Conservation (phyloP, 2,888 invertebrate species). For the Melinopterus prodromus region DNA sequence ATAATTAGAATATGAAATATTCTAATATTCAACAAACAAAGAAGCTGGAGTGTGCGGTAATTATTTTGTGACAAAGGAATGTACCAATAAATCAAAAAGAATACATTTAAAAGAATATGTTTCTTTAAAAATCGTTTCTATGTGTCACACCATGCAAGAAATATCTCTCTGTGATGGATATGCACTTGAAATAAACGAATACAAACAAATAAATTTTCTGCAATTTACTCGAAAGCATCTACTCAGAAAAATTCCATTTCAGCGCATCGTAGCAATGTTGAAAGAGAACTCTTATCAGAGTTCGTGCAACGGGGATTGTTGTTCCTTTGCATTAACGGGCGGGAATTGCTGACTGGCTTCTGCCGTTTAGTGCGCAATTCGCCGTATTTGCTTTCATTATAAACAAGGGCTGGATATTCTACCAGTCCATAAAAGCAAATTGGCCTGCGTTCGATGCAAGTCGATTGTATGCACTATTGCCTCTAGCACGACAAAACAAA, state of each 20-base stretch:
- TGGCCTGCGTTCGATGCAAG: not conserved
- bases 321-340: not conserved
- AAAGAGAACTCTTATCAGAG: not conserved
- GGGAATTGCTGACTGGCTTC: not conserved
- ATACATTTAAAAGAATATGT: too few relatives aligned
- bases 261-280: not conserved
- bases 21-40: too few relatives aligned
- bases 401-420: not conserved
- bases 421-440: not conserved
- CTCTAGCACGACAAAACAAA: constrained; percentile 4
- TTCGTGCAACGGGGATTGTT: not conserved
- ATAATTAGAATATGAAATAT: too few relatives aligned
- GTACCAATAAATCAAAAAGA: too few relatives aligned
- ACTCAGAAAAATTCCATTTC: not conserved
- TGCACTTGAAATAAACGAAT: too few relatives aligned
- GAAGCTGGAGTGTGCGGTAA: too few relatives aligned
- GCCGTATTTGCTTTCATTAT: not conserved
- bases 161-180: too few relatives aligned
- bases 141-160: too few relatives aligned
- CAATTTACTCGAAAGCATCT: not conserved
- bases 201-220: not conserved
- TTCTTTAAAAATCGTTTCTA: too few relatives aligned
- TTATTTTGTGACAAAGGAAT: too few relatives aligned
- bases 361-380: not conserved
- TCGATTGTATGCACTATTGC: not conserved